A percentile compares a stretch with the other conserved stretches of the same genome.
Conservation (phyloP, 2,113 vertebrate species). For the Malurus alboscapulatus region DNA sequence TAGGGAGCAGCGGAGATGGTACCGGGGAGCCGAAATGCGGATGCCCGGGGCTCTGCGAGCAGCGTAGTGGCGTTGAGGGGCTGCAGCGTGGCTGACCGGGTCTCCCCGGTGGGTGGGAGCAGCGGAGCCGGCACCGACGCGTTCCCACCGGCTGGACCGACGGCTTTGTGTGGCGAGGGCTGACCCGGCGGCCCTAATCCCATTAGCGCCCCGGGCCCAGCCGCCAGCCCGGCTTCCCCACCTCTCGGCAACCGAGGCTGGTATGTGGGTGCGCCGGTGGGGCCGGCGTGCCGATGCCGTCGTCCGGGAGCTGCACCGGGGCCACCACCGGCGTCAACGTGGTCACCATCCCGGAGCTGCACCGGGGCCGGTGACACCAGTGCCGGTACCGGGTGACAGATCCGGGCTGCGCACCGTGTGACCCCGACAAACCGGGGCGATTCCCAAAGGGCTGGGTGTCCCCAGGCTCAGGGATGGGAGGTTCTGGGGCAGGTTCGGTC, state of each 20-base stretch:
- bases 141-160: constrained; percentile 27
- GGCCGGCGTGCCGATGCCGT: constrained; percentile 39
- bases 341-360: not conserved
- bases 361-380: not conserved
- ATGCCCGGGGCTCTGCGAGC: not conserved
- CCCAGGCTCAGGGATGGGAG: not conserved
- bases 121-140: not conserved
- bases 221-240: constrained; percentile 53
- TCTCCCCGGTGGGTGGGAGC: not conserved
- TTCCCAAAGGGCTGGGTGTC: not conserved
- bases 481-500: not conserved
- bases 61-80: not conserved
- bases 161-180: constrained; percentile 31
- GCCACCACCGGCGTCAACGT: not conserved
- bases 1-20: fast-evolving
- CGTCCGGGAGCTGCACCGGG: constrained; percentile 3
- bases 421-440: fast-evolving
- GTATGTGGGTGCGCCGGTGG: constrained; percentile 56
- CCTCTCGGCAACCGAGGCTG: constrained; percentile 69
- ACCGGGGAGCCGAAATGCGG: fast-evolving
- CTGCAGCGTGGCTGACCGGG: fast-evolving
- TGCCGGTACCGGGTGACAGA: fast-evolving
- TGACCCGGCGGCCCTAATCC: constrained; percentile 63
- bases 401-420: not conserved
- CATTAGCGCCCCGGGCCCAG: constrained; percentile 46